Evolutionary conservation across 2,888 invertebrate genomes (phyloP).

Genomic region (Zelleria hepariella): DNA sequence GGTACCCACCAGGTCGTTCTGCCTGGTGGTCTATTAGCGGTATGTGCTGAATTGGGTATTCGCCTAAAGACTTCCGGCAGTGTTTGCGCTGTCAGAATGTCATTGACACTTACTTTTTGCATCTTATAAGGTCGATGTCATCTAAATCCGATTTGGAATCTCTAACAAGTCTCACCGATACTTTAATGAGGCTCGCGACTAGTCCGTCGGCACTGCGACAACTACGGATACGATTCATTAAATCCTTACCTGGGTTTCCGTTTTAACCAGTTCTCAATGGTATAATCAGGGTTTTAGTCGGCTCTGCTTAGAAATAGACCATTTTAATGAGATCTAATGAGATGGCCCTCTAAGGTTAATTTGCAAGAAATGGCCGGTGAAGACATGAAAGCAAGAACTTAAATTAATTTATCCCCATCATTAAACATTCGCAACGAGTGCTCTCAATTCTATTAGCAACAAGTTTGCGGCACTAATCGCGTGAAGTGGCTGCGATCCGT

Average conservation of each 20-base stretch:
- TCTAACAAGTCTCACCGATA: not conserved
- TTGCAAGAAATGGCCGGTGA: not conserved
- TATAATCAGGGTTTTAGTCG: slow-evolving; percentile 22
- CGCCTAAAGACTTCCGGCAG: not conserved
- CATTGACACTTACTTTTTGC: not conserved
- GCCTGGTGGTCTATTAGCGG: not conserved
- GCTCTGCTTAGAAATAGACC: slow-evolving; percentile 13
- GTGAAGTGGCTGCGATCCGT: slow-evolving; percentile 14
- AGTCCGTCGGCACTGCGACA: slow-evolving; percentile 29
- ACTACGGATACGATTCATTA: slow-evolving; percentile 59
- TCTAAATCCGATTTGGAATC: not conserved
- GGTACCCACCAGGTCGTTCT: not conserved
- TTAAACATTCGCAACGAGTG: not conserved
- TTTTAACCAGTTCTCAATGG: slow-evolving; percentile 48
- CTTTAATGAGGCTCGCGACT: slow-evolving; percentile 22
- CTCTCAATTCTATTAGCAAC: slow-evolving; percentile 1
- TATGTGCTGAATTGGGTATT: not conserved
- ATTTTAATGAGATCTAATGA: slow-evolving; percentile 3
- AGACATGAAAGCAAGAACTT: not conserved
- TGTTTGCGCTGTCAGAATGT: not conserved
- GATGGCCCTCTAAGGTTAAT: not conserved
- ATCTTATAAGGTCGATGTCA: not conserved
- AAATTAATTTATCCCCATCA: not conserved
- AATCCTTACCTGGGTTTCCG: slow-evolving; percentile 56
- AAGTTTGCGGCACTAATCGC: slow-evolving; percentile 12